A percentile compares a stretch with the other conserved stretches of the same genome.
Conservation (phyloP, 1,140 invertebrate species). For the Cyclargus thomasi region DNA sequence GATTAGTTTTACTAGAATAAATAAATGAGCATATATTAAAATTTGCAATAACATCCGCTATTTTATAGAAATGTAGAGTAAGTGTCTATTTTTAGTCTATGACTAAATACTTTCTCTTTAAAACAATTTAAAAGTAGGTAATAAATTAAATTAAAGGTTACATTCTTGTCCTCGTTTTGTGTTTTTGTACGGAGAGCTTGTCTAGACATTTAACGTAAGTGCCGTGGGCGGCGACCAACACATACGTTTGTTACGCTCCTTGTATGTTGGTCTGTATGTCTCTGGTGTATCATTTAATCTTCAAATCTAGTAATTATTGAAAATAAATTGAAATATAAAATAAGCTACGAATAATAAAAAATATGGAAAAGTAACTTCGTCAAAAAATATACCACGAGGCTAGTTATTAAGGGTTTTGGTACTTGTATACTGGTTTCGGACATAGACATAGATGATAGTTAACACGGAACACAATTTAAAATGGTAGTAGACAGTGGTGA, state of each 20-base stretch:
- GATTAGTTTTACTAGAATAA: neutral
- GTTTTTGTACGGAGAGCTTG: slow-evolving; percentile 4
- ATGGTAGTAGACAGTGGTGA: too few relatives aligned
- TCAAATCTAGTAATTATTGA: too few relatives aligned
- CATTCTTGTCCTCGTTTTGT: neutral
- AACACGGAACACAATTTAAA: too few relatives aligned
- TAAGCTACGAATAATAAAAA: too few relatives aligned
- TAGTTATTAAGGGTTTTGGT: too few relatives aligned
- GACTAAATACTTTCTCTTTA: neutral
- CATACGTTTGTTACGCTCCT: slow-evolving; percentile 17
- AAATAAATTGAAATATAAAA: too few relatives aligned
- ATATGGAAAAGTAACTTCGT: too few relatives aligned
- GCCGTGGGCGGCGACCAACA: neutral
- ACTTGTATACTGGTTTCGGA: too few relatives aligned
- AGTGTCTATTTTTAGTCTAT: neutral
- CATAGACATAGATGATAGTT: too few relatives aligned
- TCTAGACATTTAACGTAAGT: slow-evolving; percentile 6
- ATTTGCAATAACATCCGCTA: neutral
- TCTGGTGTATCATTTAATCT: neutral
- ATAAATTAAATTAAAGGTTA: slow-evolving; percentile 8
- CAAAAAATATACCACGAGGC: too few relatives aligned
- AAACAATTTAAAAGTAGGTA: neutral
- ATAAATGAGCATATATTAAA: neutral
- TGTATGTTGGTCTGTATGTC: neutral
- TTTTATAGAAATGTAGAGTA: neutral